Conservation (phyloP, 2,113 vertebrate genomes). For the Siphamia tubifer region DNA sequence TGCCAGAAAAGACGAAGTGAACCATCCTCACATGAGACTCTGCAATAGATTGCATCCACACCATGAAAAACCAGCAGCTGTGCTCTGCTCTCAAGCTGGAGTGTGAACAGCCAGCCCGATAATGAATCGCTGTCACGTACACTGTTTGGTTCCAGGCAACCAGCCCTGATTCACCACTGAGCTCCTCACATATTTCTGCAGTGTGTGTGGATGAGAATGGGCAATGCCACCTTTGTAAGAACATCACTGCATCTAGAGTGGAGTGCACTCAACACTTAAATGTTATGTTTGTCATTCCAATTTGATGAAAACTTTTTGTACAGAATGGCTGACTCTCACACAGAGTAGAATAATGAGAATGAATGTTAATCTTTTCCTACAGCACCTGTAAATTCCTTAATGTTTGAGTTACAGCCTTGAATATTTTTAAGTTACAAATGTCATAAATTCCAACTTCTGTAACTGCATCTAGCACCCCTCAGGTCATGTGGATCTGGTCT, state of each 20-base stretch:
- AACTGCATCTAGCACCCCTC: too few species aligned
- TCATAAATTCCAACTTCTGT: too few species aligned
- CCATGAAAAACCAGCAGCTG: slow-evolving; percentile 41
- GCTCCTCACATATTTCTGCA: slow-evolving; percentile 1
- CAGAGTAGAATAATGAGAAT: too few species aligned
- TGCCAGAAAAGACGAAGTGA: slow-evolving; percentile 44
- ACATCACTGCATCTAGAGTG: neutral
- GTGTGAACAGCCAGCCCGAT: slow-evolving; percentile 45
- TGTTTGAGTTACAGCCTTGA: too few species aligned
- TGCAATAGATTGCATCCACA: slow-evolving; percentile 18
- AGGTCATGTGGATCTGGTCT: too few species aligned
- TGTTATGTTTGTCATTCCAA: too few species aligned
- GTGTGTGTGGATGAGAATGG: neutral
- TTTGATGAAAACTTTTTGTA: too few species aligned
- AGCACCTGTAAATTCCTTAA: too few species aligned
- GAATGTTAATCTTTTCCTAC: too few species aligned
- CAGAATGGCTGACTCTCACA: too few species aligned
- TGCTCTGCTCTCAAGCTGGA: slow-evolving; percentile 44
- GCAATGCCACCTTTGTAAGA: neutral
- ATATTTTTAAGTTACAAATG: too few species aligned
- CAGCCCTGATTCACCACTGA: slow-evolving; percentile 12
- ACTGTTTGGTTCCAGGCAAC: slow-evolving; percentile 39
- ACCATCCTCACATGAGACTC: slow-evolving; percentile 26
- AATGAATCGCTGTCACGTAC: slow-evolving; percentile 46
- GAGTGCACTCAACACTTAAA: too few species aligned